Conservation (phyloP, 2,113 vertebrate species). For the Syrrhaptes paradoxus region DNA sequence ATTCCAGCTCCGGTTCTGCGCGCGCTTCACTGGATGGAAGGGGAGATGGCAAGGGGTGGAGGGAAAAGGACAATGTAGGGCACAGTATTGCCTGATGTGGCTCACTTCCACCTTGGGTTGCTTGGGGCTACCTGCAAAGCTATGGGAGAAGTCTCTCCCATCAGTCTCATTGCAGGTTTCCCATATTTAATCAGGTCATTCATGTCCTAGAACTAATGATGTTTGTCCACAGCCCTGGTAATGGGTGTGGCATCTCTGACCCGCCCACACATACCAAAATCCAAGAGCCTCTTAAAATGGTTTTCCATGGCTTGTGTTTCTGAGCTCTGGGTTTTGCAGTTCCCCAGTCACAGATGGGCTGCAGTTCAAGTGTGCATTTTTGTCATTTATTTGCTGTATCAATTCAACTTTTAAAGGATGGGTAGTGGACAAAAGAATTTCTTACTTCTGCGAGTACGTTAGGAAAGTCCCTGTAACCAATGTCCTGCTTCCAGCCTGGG, state of each 20-base stretch:
- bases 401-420: neutral
- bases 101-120: neutral
- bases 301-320: neutral
- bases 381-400: neutral
- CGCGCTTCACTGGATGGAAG: neutral
- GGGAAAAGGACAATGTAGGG: neutral
- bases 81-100: accelerated
- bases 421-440: neutral
- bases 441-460: neutral
- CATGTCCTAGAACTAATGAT: neutral
- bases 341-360: neutral
- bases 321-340: neutral
- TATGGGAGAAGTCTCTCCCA: neutral
- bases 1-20: neutral
- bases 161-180: neutral
- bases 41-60: neutral
- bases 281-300: neutral
- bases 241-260: neutral
- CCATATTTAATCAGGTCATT: neutral
- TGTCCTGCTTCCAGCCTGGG: neutral
- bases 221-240: neutral
- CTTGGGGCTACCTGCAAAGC: neutral
- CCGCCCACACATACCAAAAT: neutral
- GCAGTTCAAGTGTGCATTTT: neutral
- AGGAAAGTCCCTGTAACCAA: neutral